Evolutionary conservation across 2,113 vertebrate species (phyloP).

Genomic region (Myotis yumanensis): DNA sequence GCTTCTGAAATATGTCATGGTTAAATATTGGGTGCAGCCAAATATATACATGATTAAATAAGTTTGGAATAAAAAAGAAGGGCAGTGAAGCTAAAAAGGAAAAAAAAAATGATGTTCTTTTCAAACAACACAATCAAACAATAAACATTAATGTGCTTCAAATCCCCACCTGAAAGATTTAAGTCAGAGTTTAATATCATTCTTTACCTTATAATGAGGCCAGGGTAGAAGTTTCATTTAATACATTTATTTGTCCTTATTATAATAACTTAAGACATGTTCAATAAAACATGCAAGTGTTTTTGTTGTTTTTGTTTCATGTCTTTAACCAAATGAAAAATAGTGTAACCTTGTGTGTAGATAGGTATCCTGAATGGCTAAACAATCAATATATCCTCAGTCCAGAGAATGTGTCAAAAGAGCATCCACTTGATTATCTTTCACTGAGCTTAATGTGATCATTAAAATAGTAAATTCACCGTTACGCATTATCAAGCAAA

Average conservation of each 20-base stretch:
- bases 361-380: background rate
- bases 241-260: background rate
- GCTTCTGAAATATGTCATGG: background rate
- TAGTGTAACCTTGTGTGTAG: background rate
- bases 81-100: background rate
- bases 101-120: background rate
- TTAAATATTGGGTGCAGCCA: background rate
- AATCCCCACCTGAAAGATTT: background rate
- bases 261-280: background rate
- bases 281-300: background rate
- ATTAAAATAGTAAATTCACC: conserved; percentile 28
- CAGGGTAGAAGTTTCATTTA: background rate
- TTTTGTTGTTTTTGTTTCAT: background rate
- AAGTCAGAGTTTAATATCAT: background rate
- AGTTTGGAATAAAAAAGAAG: background rate
- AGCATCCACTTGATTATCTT: background rate
- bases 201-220: background rate
- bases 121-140: background rate
- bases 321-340: background rate
- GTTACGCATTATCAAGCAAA: background rate
- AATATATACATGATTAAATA: background rate
- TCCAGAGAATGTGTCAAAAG: background rate
- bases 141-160: background rate
- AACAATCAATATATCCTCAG: background rate
- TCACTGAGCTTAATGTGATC: conserved; percentile 13